Evolutionary conservation across 2,797 vertebrate genomes (phyloP).

Genomic region (Chanos chanos): DNA sequence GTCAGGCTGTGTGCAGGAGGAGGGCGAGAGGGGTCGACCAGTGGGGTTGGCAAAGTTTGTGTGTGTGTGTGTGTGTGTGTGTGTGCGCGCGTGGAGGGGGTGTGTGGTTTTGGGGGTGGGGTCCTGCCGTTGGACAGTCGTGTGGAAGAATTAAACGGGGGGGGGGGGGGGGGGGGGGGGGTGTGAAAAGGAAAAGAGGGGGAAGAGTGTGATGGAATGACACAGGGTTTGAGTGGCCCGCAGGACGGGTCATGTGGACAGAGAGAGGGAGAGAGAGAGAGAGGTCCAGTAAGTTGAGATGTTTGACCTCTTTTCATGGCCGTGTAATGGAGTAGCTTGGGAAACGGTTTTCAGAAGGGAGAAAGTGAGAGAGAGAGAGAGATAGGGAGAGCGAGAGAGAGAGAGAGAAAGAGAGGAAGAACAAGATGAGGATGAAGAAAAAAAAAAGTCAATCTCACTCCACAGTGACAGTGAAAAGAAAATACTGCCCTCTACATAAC

Average conservation of each 20-base stretch:
- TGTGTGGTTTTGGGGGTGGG: no score
- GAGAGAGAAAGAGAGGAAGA: conserved; percentile 19
- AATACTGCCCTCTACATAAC: not conserved
- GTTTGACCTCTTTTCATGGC: conserved; percentile 47
- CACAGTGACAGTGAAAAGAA: not conserved
- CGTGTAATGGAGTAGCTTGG: conserved; percentile 54
- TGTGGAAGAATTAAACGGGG: conserved; percentile 38
- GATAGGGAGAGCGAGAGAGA: conserved; percentile 9
- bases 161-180: conserved; percentile 23
- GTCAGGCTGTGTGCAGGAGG: conserved; percentile 62
- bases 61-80: no score
- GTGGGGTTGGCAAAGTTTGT: not conserved
- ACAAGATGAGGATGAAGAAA: conserved; percentile 39
- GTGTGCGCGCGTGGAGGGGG: conserved; percentile 30
- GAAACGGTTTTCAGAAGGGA: conserved; percentile 38
- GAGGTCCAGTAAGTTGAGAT: conserved; percentile 53
- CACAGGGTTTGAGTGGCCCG: conserved; percentile 38
- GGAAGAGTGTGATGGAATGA: conserved; percentile 44
- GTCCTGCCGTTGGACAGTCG: conserved; percentile 46
- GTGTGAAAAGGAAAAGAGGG: not conserved
- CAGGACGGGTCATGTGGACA: conserved; percentile 50
- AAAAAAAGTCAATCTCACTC: no score
- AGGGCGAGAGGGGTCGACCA: not conserved
- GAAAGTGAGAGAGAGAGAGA: conserved; percentile 18
- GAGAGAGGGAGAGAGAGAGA: conserved; percentile 15